Conservation (phyloP, 2,797 vertebrate genomes). For the Falco cherrug region DNA sequence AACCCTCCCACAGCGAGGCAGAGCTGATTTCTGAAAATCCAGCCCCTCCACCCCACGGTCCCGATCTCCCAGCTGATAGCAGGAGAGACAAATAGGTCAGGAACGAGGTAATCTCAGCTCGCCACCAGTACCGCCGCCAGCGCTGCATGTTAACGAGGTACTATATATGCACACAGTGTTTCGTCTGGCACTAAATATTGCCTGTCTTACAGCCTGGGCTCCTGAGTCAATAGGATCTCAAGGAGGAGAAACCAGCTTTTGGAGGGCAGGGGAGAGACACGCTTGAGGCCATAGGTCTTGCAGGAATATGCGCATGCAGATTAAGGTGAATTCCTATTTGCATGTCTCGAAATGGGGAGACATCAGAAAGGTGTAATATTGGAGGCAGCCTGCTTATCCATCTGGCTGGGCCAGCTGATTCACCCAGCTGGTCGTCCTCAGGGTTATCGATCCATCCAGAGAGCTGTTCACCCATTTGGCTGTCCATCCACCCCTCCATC, state of each 20-base stretch:
- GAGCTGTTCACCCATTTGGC: background rate
- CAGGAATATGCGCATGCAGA: background rate
- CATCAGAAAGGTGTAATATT: background rate
- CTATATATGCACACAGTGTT: constrained; percentile 15
- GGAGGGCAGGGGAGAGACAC: background rate
- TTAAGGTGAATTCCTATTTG: background rate
- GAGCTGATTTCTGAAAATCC: constrained; percentile 3
- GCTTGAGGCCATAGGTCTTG: fast-evolving
- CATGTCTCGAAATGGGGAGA: background rate
- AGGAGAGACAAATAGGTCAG: constrained; percentile 39
- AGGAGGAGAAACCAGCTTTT: background rate
- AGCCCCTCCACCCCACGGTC: background rate
- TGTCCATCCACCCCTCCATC: fast-evolving
- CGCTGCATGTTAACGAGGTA: constrained; percentile 10
- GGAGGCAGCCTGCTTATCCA: background rate
- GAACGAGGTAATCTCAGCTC: background rate
- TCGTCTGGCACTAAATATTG: background rate
- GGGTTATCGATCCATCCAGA: background rate
- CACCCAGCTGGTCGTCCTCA: background rate
- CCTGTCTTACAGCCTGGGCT: background rate
- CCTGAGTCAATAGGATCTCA: background rate
- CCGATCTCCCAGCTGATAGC: background rate
- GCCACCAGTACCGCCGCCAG: background rate
- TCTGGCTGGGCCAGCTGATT: background rate
- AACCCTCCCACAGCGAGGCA: background rate